A percentile compares a stretch with the other conserved stretches of the same genome.
These are phyloP conservation scores for Phragmatobia fuliginosa DNA, from an alignment of 2,888 invertebrate species.

Conservation along the genomic window DNA sequence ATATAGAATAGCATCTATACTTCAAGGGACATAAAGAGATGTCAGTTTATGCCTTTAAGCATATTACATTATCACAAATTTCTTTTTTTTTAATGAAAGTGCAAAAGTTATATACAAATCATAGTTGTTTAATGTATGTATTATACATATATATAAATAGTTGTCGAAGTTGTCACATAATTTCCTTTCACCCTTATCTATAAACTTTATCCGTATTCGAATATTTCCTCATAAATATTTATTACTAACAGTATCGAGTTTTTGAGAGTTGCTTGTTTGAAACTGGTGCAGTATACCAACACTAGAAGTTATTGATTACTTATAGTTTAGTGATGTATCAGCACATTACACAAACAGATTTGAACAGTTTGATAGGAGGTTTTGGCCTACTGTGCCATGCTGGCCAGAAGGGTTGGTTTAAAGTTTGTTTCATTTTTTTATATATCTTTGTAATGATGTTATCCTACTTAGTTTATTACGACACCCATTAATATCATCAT, in stretches of 20 bases:
- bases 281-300: background rate
- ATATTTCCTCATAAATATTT: background rate
- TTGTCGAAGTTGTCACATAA: background rate
- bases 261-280: background rate
- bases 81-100: background rate
- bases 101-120: background rate
- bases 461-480: too few species aligned
- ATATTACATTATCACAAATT: too few species aligned
- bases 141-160: background rate
- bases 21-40: too few species aligned
- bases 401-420: too few species aligned
- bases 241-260: background rate
- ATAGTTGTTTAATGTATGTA: background rate
- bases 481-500: too few species aligned
- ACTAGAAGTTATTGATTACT: background rate
- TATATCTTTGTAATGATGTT: too few species aligned
- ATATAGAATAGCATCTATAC: too few species aligned
- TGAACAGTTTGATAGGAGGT: too few species aligned
- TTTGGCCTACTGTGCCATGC: too few species aligned
- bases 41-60: too few species aligned
- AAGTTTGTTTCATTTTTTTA: too few species aligned
- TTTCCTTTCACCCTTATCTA: background rate
- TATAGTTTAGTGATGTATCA: background rate
- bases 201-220: background rate
- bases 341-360: too few species aligned